Evolutionary conservation across 92 coral and sea anemone species (phyloP).

Genomic region (Paramuricea clavata): DNA sequence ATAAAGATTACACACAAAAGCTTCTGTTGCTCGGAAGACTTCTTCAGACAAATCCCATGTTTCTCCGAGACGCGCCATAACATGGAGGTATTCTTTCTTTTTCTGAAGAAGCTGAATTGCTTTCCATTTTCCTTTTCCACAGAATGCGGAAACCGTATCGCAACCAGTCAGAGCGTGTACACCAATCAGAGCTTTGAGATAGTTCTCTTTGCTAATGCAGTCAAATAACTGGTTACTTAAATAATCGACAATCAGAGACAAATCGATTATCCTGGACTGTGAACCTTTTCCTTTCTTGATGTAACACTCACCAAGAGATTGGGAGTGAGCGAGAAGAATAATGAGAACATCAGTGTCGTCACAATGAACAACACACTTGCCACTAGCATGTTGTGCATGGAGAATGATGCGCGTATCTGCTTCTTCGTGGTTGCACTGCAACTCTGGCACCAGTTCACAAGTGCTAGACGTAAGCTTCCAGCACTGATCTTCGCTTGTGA

Average conservation of each 20-base stretch:
- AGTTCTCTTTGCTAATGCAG: constrained; percentile 43
- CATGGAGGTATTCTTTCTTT: constrained; percentile 49
- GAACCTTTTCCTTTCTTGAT: constrained; percentile 58
- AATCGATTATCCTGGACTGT: constrained; percentile 4
- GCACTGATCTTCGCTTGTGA: constrained; percentile 53
- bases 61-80: constrained; percentile 40
- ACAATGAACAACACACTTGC: constrained; percentile 58
- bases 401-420: constrained; percentile 71
- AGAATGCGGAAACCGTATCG: constrained; percentile 67
- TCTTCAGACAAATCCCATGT: constrained; percentile 57
- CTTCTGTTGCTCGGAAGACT: constrained; percentile 34
- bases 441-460: constrained; percentile 57
- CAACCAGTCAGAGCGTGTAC: constrained; percentile 68
- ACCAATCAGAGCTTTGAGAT: constrained; percentile 56
- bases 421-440: constrained; percentile 70
- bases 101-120: constrained; percentile 56
- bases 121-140: constrained; percentile 72
- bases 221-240: constrained; percentile 41
- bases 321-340: constrained; percentile 59
- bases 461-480: constrained; percentile 44
- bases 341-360: constrained; percentile 75
- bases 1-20: constrained; percentile 61
- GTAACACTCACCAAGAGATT: constrained; percentile 65
- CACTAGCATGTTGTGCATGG: constrained; percentile 72
- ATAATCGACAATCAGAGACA: background rate